Evolutionary conservation across 2,888 invertebrate species (phyloP), one percentile per base, ranked within the genome.

Genomic region (Steromphala cineraria): DNA sequence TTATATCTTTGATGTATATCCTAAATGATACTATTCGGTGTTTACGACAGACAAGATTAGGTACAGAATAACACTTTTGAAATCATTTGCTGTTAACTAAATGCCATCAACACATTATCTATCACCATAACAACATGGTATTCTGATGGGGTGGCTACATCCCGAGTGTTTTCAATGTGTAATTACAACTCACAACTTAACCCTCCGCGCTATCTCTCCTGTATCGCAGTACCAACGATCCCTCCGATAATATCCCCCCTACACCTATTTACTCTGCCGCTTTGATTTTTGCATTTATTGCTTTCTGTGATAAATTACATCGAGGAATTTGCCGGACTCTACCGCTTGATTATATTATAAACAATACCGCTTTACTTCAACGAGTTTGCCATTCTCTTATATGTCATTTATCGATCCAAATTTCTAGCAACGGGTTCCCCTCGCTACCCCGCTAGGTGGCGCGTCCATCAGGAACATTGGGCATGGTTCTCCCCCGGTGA

Each of bases 311-410:
- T 71, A 71, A 71, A 71, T 31, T 36, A 13, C 40, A 71, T 40
- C 36, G 19, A 71, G 36, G 71, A 71, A 36, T 40, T 40, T 36
- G 40, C 71, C 40, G 40, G 71, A 71, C 19, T 71, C 8, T 36
- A 10, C 40, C 19, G 71, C 36, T 71, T 31, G 31, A 71, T 71
- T 71, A 40, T 71, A 40, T 71, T 71, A 71, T 71, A 36, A 71
- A 71, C 71, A 71, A 71, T 71, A 36, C 28, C 71, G 71, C 17
- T 71, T 40, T 71, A 71, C 71, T n/a, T 71, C 71, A 71, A 71
- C 71, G 36, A 71, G 71, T 36, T 19, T 36, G 71, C 71, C 71
- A 19, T 71, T 71, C 71, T 71, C 40, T 71, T 71, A 62, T 62
- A 71, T 71, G 71, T 19, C 31, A 71, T 40, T 71, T 71, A 71